Evolutionary conservation across 1,140 invertebrate genomes (phyloP).

Genomic region (Eulimnadia texana): DNA sequence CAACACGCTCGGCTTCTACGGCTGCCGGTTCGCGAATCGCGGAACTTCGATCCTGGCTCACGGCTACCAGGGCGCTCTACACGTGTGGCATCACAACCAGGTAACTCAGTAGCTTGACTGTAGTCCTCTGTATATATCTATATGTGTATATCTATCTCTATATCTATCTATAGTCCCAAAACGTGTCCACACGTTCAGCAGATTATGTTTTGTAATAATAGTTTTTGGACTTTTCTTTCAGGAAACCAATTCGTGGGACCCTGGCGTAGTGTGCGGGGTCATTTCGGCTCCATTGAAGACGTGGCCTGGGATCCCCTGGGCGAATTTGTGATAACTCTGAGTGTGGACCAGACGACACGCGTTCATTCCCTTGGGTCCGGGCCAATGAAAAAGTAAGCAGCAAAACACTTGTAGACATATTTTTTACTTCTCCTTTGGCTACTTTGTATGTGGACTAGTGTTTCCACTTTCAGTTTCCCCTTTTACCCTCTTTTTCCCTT

Average conservation of each 20-base stretch:
- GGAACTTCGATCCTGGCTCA: slow-evolving; percentile 62
- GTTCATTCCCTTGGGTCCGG: slow-evolving; percentile 67
- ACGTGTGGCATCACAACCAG: slow-evolving; percentile 62
- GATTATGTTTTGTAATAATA: too few relatives aligned
- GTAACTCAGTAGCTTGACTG: slow-evolving; percentile 27
- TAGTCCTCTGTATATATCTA: too few relatives aligned
- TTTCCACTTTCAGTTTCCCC: too few relatives aligned
- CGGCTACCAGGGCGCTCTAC: slow-evolving; percentile 82
- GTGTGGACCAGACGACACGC: slow-evolving; percentile 77
- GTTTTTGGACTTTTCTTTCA: too few relatives aligned
- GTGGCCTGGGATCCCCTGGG: slow-evolving; percentile 71
- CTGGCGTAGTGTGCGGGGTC: slow-evolving; percentile 63
- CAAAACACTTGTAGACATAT: not conserved
- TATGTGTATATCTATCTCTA: too few relatives aligned
- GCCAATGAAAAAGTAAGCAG: not conserved
- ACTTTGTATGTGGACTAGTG: too few relatives aligned
- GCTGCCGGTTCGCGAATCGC: slow-evolving; percentile 56
- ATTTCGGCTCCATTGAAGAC: slow-evolving; percentile 71
- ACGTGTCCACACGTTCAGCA: too few relatives aligned
- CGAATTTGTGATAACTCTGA: slow-evolving; percentile 50
- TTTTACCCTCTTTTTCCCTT: too few relatives aligned
- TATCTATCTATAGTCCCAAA: too few relatives aligned
- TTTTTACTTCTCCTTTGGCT: too few relatives aligned
- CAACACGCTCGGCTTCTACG: slow-evolving; percentile 82
- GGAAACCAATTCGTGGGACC: slow-evolving; percentile 44